phyloP scores from a whole-genome alignment of 1,140 invertebrate species.

The Vollenhovia emeryi region DNA sequence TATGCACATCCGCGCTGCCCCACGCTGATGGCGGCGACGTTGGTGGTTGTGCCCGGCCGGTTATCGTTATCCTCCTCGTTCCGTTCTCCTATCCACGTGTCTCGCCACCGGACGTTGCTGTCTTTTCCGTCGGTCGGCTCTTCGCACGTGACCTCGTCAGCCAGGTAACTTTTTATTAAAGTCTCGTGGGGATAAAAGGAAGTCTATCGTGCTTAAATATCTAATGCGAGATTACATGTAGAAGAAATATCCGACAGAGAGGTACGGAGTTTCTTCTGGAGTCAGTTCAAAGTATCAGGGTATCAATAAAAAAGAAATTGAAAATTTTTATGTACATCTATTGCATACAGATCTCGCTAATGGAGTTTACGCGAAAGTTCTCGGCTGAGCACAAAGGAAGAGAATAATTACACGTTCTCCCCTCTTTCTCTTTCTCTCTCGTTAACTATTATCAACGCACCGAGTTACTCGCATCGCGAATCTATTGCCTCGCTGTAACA shows the following conservation, averaged over 20 bases:
- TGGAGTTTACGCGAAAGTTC: conserved; percentile 42
- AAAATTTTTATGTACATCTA: background rate
- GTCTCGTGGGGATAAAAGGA: background rate
- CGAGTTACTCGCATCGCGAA: background rate
- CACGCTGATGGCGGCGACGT: conserved; percentile 42
- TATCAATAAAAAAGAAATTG: background rate
- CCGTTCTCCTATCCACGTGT: conserved; percentile 17
- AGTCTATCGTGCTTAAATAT: background rate
- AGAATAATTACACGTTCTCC: conserved; percentile 20
- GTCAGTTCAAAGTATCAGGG: background rate
- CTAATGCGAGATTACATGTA: conserved; percentile 11
- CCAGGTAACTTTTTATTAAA: conserved; percentile 27
- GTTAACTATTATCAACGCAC: conserved; percentile 47
- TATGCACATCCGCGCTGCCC: conserved; percentile 57
- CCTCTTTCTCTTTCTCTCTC: background rate
- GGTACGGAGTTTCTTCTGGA: background rate
- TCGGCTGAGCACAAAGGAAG: conserved; percentile 13
- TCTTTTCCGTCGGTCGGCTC: background rate
- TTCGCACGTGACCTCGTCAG: background rate
- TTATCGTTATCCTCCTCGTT: conserved; percentile 41
- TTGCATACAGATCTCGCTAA: background rate
- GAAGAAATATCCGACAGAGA: background rate
- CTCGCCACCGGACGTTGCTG: conserved; percentile 60
- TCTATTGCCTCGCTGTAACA: conserved; percentile 15
- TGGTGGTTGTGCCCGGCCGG: conserved; percentile 32